These are phyloP conservation scores for Falco rusticolus DNA, from an alignment of 2,797 vertebrate species.

Conservation along the genomic window DNA sequence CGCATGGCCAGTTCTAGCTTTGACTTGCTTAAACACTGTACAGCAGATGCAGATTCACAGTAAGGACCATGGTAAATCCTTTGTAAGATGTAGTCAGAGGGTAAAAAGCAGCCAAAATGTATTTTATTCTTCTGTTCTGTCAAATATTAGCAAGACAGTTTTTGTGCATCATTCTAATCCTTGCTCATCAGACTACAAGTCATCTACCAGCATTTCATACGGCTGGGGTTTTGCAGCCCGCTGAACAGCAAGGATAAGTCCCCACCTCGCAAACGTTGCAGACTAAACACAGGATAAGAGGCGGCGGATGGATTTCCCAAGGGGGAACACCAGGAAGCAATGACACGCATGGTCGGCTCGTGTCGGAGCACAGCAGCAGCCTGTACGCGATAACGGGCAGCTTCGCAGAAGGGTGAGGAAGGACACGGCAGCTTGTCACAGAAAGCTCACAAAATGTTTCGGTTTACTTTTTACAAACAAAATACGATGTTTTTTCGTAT, in stretches of 20 bases:
- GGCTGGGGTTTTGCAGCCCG: accelerated
- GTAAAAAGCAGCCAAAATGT: not conserved
- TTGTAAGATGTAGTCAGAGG: not conserved
- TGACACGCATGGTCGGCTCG: not conserved
- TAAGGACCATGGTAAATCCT: not conserved
- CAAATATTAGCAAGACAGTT: not conserved
- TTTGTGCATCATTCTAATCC: not conserved
- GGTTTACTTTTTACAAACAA: not conserved
- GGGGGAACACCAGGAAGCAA: not conserved
- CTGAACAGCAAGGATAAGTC: not conserved
- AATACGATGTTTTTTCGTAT: not conserved
- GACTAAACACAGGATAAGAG: slow-evolving; percentile 48
- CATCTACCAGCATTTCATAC: not conserved
- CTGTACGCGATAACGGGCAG: not conserved
- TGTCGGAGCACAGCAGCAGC: not conserved
- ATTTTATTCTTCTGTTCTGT: not conserved
- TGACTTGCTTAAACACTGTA: not conserved
- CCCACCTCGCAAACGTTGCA: not conserved
- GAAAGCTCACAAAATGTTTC: not conserved
- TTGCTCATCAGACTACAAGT: not conserved
- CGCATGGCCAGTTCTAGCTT: not conserved
- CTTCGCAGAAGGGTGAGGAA: not conserved
- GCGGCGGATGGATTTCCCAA: not conserved
- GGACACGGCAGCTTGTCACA: not conserved
- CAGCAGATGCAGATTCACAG: not conserved